Base-by-base conservation (phyloP, 2,888 invertebrate genomes). In the Eupithecia insigniata region DNA sequence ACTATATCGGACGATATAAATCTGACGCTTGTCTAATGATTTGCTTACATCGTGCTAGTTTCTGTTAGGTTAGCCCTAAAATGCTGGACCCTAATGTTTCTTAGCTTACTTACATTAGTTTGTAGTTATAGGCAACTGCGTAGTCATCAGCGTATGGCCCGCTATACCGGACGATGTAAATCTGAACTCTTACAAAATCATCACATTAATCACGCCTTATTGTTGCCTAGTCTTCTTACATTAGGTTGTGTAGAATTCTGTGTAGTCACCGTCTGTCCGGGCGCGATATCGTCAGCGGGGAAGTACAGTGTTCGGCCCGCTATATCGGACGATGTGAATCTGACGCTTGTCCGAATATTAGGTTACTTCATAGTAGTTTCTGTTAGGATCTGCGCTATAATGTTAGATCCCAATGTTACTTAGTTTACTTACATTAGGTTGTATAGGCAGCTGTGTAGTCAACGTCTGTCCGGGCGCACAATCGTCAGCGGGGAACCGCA, bases 261-360 rank as follows among this genome's bases (percentile, higher is more conserved):
- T 0, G 95, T 94, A 32, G 88, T 90, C 5, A 96, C 89, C 0
- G 92, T 82, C 55, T 93, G 95, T 28, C 92, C 91, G 0, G 96
- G 95, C 10, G 86, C 91, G 0, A 95, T 95, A 78, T 96, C 95
- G 30, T 93, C 90, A 66, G 95, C 95, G 0, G 94, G 86, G 14
- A 96, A 83, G 2, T 93, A 91, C 14, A 93, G 73, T 74, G 95
- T 95, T n/a, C 68, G 95, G 68, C 95, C 95, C 0, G 93, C 89
- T 14, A 97, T 90, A 3, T 96, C 96, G 0, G 96, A 95, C 0
- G 97, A 97, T 72, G 96, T 96, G 78, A 97, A 92, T 62, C 95
- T 95, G 86, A 86, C 7, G 96, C 93, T 84, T 95, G 90, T 4
- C 94, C 95, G 14, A 96, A 88, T 34, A 3, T 34, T 34, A 8